Conservation (phyloP, 2,888 invertebrate genomes). For the Fragum fragum region DNA sequence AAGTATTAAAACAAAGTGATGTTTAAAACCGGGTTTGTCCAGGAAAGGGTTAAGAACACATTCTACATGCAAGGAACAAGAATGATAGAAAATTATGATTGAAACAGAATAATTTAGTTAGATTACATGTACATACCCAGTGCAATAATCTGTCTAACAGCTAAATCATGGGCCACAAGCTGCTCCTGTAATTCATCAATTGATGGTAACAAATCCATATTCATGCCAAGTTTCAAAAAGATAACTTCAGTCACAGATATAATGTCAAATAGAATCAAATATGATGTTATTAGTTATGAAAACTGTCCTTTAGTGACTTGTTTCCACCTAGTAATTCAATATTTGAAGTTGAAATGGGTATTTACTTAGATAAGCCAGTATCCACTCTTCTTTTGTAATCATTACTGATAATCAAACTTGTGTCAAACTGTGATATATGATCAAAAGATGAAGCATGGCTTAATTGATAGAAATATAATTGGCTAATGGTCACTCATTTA, state of each 20-base stretch:
- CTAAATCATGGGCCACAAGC: slow-evolving; percentile 58
- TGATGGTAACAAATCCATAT: slow-evolving; percentile 62
- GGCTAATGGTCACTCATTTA: slow-evolving; percentile 23
- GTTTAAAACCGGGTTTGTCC: not conserved
- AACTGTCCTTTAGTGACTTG: not conserved
- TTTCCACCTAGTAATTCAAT: not conserved
- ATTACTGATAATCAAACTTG: slow-evolving; percentile 12
- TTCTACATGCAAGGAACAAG: too few species aligned
- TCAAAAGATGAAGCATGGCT: slow-evolving; percentile 8
- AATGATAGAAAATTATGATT: too few species aligned
- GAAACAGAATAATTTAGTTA: too few species aligned
- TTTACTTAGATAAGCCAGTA: slow-evolving; percentile 21
- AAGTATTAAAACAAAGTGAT: not conserved
- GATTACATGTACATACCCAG: slow-evolving; percentile 51
- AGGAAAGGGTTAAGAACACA: slow-evolving; percentile 9
- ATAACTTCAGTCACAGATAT: not conserved
- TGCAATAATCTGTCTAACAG: slow-evolving; percentile 54
- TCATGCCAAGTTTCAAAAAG: not conserved
- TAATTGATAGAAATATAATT: slow-evolving; percentile 16
- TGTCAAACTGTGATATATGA: slow-evolving; percentile 25
- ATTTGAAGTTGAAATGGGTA: not conserved
- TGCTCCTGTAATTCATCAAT: slow-evolving; percentile 53
- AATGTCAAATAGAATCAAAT: not conserved
- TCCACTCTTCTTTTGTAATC: slow-evolving; percentile 23
- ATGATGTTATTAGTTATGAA: not conserved